Evolutionary conservation across 1,140 invertebrate species (phyloP).

Genomic region (Neuroterus valhalla): DNA sequence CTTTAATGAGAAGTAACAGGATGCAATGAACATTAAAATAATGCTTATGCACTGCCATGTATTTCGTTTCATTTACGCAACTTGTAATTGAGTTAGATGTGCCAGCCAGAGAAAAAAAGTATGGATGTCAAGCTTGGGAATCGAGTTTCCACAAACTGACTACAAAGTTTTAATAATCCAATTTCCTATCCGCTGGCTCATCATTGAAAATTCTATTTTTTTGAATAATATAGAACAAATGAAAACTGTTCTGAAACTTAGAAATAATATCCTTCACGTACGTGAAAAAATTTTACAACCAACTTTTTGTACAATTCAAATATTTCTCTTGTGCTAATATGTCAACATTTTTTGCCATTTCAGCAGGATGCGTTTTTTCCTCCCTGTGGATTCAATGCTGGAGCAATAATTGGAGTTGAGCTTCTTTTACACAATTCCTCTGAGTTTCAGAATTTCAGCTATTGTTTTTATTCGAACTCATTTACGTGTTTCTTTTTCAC

Average conservation of each 20-base stretch:
- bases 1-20: not conserved
- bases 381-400: slow-evolving; percentile 20
- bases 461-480: slow-evolving; percentile 6
- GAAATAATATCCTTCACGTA: not conserved
- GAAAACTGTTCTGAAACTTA: not conserved
- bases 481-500: slow-evolving; percentile 17
- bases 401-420: slow-evolving; percentile 16
- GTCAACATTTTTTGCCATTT: slow-evolving; percentile 2
- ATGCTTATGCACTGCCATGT: not conserved
- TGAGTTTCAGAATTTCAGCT: not conserved
- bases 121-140: slow-evolving; percentile 18
- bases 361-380: slow-evolving; percentile 14
- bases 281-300: not conserved
- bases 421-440: slow-evolving; percentile 22
- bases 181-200: not conserved
- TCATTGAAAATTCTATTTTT: not conserved
- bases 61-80: not conserved
- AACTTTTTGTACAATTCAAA: slow-evolving; percentile 13
- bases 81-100: slow-evolving; percentile 18
- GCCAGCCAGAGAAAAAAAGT: not conserved
- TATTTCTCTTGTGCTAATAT: slow-evolving; percentile 12
- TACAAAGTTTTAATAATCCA: slow-evolving; percentile 11
- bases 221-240: too few species aligned
- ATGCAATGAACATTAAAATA: slow-evolving; percentile 8
- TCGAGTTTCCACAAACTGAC: slow-evolving; percentile 14